Percentiles rank a stretch among this genome's conserved stretches.
phyloP scores from a whole-genome alignment of 2,888 invertebrate genomes.

The Pterostichus niger region DNA sequence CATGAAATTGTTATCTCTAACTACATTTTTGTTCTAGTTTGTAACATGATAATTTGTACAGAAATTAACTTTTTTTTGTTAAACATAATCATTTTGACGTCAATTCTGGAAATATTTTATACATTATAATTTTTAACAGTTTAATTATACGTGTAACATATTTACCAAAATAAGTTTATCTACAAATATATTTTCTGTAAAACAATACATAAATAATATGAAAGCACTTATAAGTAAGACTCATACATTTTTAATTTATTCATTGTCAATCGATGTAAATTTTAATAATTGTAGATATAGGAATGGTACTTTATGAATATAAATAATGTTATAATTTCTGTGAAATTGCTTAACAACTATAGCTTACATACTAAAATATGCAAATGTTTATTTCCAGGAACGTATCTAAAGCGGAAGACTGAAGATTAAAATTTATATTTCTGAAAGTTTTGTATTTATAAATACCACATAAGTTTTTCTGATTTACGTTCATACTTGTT shows the following conservation, averaged over 20 bases:
- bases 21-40: constrained; percentile 25
- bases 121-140: constrained; percentile 11
- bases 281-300: too few relatives aligned
- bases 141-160: background rate
- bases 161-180: too few relatives aligned
- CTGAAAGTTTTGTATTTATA: constrained; percentile 20
- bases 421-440: constrained; percentile 15
- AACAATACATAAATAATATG: too few relatives aligned
- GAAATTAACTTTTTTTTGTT: constrained; percentile 4
- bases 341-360: too few relatives aligned
- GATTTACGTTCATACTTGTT: constrained; percentile 14
- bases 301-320: too few relatives aligned
- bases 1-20: constrained; percentile 10
- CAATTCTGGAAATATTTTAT: background rate
- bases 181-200: too few relatives aligned
- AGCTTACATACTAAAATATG: constrained; percentile 8
- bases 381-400: constrained; percentile 12
- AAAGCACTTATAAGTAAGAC: too few relatives aligned
- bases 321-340: too few relatives aligned
- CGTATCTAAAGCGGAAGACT: constrained; percentile 5
- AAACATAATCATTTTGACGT: constrained; percentile 33
- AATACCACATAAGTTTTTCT: constrained; percentile 17
- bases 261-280: background rate
- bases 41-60: constrained; percentile 17
- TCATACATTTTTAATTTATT: background rate